Conservation (phyloP, 1,140 invertebrate species). For the Portunus trituberculatus region DNA sequence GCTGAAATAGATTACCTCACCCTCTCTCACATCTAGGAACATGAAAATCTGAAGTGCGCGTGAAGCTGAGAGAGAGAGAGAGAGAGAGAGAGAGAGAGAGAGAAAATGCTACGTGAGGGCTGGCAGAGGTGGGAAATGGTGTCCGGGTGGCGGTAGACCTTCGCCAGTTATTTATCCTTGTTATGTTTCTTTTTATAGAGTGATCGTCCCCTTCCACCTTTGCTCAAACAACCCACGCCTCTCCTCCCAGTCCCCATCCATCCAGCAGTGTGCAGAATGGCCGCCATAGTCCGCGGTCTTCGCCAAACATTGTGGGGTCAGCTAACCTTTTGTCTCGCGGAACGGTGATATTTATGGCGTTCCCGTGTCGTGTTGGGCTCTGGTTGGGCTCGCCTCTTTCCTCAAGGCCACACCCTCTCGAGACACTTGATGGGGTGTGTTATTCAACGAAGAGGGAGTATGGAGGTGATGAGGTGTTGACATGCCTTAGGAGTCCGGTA, state of each 20-base stretch:
- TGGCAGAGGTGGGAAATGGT: neutral
- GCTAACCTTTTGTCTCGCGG: neutral
- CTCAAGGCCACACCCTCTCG: neutral
- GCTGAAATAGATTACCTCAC: too few species aligned
- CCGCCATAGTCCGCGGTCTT: neutral
- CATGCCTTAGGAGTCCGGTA: too few species aligned
- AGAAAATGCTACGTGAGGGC: neutral
- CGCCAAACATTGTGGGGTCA: neutral
- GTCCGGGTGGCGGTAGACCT: neutral
- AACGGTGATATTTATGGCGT: neutral
- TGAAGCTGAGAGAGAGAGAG: neutral
- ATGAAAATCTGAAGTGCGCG: too few species aligned
- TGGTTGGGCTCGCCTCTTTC: neutral
- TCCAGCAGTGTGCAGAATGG: neutral
- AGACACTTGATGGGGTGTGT: neutral
- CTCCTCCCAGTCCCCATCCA: neutral
- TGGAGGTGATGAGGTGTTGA: neutral
- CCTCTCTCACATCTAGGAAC: too few species aligned
- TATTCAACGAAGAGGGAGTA: neutral
- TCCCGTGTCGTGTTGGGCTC: neutral
- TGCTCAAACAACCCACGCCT: too few species aligned
- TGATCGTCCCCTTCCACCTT: neutral
- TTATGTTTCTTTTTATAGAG: neutral
- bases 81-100: neutral
- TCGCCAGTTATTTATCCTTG: neutral